Evolutionary conservation across 2,888 invertebrate species (phyloP).

Genomic region (Entomobrya proxima): DNA sequence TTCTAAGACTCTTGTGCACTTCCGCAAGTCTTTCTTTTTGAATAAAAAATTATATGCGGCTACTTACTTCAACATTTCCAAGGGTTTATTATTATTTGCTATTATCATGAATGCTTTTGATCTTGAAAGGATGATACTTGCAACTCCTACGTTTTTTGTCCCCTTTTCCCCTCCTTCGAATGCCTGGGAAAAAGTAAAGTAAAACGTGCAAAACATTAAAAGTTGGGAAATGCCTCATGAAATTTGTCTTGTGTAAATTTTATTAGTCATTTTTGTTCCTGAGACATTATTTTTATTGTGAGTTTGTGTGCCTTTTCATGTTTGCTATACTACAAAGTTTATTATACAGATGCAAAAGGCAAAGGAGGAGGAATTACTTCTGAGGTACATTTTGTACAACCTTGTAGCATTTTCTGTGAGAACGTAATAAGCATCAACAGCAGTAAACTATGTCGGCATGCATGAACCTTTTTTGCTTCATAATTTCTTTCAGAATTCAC

Average conservation of each 20-base stretch:
- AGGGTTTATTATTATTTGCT: too few species aligned
- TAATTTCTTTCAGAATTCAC: not conserved
- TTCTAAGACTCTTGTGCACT: too few species aligned
- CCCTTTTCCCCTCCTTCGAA: not conserved
- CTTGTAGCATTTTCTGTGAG: not conserved
- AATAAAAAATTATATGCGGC: too few species aligned
- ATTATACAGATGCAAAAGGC: slow-evolving; percentile 28
- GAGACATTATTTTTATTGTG: slow-evolving; percentile 28
- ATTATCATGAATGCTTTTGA: not conserved
- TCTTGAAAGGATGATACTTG: not conserved
- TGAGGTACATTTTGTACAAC: slow-evolving; percentile 22
- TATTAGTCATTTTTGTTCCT: slow-evolving; percentile 73
- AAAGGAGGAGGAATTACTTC: not conserved
- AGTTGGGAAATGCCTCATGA: slow-evolving; percentile 73
- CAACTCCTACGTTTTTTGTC: not conserved
- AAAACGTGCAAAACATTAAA: slow-evolving; percentile 74
- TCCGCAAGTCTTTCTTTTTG: too few species aligned
- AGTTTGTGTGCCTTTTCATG: not conserved
- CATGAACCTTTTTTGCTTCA: not conserved
- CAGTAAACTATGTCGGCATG: not conserved
- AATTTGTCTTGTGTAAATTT: slow-evolving; percentile 75
- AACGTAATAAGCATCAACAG: not conserved
- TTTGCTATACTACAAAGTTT: not conserved
- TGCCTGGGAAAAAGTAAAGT: not conserved
- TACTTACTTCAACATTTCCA: too few species aligned